Conservation (phyloP, 2,888 invertebrate genomes). For the Sinopyrophorus schimmeli region DNA sequence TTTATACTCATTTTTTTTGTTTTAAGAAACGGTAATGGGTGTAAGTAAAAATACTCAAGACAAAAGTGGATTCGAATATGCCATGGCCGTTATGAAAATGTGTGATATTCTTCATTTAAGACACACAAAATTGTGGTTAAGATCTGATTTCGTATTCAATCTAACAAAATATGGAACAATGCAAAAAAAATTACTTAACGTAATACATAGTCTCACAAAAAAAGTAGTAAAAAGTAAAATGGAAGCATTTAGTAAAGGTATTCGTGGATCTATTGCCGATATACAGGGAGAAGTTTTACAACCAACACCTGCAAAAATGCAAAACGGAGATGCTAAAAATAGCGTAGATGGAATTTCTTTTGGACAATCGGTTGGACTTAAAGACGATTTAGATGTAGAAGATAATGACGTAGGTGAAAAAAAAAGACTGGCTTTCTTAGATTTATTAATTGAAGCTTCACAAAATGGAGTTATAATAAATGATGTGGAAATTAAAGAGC, state of each 20-base stretch:
- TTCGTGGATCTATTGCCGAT: constrained; percentile 52
- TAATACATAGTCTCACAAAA: constrained; percentile 58
- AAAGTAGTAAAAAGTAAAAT: constrained; percentile 60
- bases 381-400: constrained; percentile 79
- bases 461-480: constrained; percentile 71
- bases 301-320: too few species aligned
- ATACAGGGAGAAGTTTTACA: constrained; percentile 37
- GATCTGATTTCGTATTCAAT: constrained; percentile 56
- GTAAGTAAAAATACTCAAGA: constrained; percentile 55
- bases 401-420: constrained; percentile 76
- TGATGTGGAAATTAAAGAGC: constrained; percentile 79
- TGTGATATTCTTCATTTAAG: constrained; percentile 60
- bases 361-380: constrained; percentile 62
- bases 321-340: constrained; percentile 44
- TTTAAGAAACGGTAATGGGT: constrained; percentile 64
- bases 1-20: constrained; percentile 19
- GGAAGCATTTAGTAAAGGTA: constrained; percentile 60
- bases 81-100: constrained; percentile 62
- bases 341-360: constrained; percentile 67
- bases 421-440: constrained; percentile 84
- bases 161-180: constrained; percentile 53
- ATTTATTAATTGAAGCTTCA: constrained; percentile 75
- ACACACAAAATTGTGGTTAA: constrained; percentile 56
- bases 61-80: constrained; percentile 59
- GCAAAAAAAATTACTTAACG: constrained; percentile 54